phyloP scores from a whole-genome alignment of 2,797 vertebrate species.

The Helarctos malayanus region DNA sequence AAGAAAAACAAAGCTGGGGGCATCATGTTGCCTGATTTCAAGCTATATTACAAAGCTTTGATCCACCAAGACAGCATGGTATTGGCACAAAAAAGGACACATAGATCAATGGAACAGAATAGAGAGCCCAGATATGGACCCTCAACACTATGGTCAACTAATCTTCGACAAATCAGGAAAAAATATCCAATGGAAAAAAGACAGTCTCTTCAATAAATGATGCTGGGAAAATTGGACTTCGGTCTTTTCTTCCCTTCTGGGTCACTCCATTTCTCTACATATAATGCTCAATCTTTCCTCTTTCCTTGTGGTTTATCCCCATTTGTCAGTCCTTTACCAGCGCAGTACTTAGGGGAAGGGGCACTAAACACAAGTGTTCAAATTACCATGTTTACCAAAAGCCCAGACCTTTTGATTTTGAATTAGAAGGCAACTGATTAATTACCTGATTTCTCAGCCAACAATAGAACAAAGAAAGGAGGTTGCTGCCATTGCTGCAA shows the following conservation, averaged over 20 bases:
- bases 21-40: too few relatives aligned
- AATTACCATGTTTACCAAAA: background rate
- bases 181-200: too few relatives aligned
- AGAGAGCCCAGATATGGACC: too few relatives aligned
- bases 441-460: background rate
- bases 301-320: background rate
- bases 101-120: too few relatives aligned
- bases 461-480: background rate
- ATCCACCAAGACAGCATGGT: too few relatives aligned
- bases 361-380: background rate
- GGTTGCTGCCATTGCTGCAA: background rate
- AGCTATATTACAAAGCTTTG: too few relatives aligned
- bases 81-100: too few relatives aligned
- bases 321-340: background rate
- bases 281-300: background rate
- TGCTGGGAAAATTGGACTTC: background rate
- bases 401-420: background rate
- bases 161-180: too few relatives aligned
- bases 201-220: too few relatives aligned
- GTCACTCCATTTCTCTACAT: background rate
- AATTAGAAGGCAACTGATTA: background rate
- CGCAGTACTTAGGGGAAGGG: background rate
- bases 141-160: too few relatives aligned
- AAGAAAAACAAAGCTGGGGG: too few relatives aligned
- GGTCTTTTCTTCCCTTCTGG: background rate